Conservation (phyloP, 1,140 invertebrate species). For the honey bee (Apis mellifera) region Amel_HAv3.1 CM009939.2:9834001-9834500, state of each 20-base stretch:
- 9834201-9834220: conserved; percentile 15
- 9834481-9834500: not conserved
- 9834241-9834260: conserved; percentile 1
- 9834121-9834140: conserved; percentile 20
- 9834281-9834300: not conserved
- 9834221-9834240: not conserved
- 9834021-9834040: not conserved
- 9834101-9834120: conserved; percentile 14
- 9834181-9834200: conserved; percentile 43
- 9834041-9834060: not conserved
- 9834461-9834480: not conserved
- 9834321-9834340: not conserved
- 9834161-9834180: conserved; percentile 48
- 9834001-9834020: too few species aligned
- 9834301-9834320: not conserved
- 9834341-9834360: not conserved
- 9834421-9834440: not conserved
- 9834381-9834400: not conserved
- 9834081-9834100: conserved; percentile 21
- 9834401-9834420: not conserved
- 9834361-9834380: not conserved
- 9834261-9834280: not conserved
- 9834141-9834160: conserved; percentile 39
- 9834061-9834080: conserved; percentile 26
- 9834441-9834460: not conserved